phyloP scores from a whole-genome alignment of 35 echinoderm and acorn worm species.

The Hemicentrotus pulcherrimus region DNA sequence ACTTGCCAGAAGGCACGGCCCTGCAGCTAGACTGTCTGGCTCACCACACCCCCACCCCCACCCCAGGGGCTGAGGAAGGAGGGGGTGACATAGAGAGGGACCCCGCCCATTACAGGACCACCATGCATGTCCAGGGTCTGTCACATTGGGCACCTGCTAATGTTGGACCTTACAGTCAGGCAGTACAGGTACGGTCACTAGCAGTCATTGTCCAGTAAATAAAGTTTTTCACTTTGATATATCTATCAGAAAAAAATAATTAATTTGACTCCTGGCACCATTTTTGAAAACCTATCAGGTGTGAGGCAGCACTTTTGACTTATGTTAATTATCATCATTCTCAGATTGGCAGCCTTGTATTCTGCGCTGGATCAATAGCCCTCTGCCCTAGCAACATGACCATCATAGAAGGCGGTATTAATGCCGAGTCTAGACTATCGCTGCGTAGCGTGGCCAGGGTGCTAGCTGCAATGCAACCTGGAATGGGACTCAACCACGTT shows the following conservation, averaged over 20 bases:
- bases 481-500: constrained; percentile 39
- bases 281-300: too few species aligned
- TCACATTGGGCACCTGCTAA: constrained; percentile 99
- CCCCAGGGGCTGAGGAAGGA: too few species aligned
- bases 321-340: background rate
- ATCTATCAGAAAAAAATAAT: too few species aligned
- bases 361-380: constrained; percentile 81
- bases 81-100: background rate
- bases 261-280: too few species aligned
- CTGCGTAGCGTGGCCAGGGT: constrained; percentile 72
- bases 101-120: constrained; percentile 46
- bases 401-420: constrained; percentile 82
- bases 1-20: constrained; percentile 31
- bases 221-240: too few species aligned
- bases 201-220: too few species aligned
- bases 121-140: constrained; percentile 95
- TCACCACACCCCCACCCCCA: background rate
- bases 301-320: too few species aligned
- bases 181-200: constrained; percentile 61
- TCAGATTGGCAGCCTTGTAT: constrained; percentile 74
- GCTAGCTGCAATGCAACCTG: constrained; percentile 69
- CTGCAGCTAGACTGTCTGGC: constrained; percentile 83
- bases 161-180: constrained; percentile 91
- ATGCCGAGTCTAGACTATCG: constrained; percentile 67
- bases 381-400: constrained; percentile 87